A percentile compares a stretch with the other conserved stretches of the same genome.
These are phyloP conservation scores for Sphaeramia orbicularis DNA, from an alignment of 2,797 vertebrate species.

Conservation along the genomic window DNA sequence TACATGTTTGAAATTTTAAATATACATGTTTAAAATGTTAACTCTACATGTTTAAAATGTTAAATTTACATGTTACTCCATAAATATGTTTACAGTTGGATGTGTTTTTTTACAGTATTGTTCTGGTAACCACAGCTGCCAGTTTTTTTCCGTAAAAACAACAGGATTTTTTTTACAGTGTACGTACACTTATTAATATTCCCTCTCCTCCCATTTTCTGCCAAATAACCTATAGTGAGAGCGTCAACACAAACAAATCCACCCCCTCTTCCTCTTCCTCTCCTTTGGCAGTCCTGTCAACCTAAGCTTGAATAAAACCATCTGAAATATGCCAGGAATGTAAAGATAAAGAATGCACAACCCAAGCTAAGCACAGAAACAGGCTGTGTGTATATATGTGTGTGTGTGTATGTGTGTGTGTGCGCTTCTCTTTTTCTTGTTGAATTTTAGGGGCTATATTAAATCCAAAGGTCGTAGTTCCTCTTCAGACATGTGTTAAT, in stretches of 20 bases:
- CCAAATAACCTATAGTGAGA: neutral
- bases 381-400: slow-evolving; percentile 26
- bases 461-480: slow-evolving; percentile 64
- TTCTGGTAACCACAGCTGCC: no score
- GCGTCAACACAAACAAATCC: slow-evolving; percentile 7
- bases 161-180: no score
- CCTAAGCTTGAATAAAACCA: slow-evolving; percentile 26
- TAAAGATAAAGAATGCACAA: slow-evolving; percentile 68
- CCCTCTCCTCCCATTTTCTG: neutral
- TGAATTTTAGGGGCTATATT: no score
- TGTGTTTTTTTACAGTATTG: no score
- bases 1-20: no score
- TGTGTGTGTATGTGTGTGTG: no score
- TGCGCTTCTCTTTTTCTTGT: no score
- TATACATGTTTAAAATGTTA: no score
- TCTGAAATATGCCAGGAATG: slow-evolving; percentile 79
- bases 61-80: no score
- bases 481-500: slow-evolving; percentile 57
- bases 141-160: no score
- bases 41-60: no score
- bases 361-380: slow-evolving; percentile 36
- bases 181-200: slow-evolving; percentile 21
- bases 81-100: no score
- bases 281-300: slow-evolving; percentile 1
- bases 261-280: neutral